Evolutionary conservation across 2,113 vertebrate genomes (phyloP).

Genomic region (Triplophysa dalaica): DNA sequence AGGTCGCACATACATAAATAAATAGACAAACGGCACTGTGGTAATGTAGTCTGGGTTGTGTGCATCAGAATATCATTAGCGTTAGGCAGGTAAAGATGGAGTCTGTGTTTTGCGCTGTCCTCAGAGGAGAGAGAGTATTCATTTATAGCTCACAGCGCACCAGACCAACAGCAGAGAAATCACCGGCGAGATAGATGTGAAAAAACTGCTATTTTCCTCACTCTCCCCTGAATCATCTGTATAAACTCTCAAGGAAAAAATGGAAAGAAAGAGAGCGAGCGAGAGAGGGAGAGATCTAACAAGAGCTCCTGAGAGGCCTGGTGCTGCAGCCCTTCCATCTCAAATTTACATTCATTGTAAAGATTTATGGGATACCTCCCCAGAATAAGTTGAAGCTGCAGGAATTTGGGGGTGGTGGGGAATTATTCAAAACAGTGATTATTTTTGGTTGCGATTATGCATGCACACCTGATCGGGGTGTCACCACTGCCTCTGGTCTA

Average conservation of each 20-base stretch:
- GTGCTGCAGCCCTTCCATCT: conserved; percentile 84
- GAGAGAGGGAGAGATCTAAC: conserved; percentile 77
- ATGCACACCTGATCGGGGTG: conserved; percentile 95
- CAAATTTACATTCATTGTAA: conserved; percentile 91
- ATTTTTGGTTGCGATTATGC: conserved; percentile 97
- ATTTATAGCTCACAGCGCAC: conserved; percentile 48
- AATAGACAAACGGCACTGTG: background rate
- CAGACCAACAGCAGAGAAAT: conserved; percentile 53
- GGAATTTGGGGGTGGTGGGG: conserved; percentile 77
- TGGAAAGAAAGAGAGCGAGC: conserved; percentile 39
- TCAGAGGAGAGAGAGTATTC: conserved; percentile 42
- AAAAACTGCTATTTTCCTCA: conserved; percentile 48
- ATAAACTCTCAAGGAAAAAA: conserved; percentile 53
- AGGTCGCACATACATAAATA: background rate
- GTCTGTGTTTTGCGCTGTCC: conserved; percentile 8
- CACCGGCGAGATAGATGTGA: conserved; percentile 51
- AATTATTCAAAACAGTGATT: conserved; percentile 97
- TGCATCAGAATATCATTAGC: conserved; percentile 26
- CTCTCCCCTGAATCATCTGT: conserved; percentile 54
- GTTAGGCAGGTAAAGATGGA: conserved; percentile 26
- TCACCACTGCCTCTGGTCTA: conserved; percentile 84
- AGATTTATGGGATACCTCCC: conserved; percentile 95
- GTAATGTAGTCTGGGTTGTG: background rate
- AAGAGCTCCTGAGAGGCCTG: conserved; percentile 78
- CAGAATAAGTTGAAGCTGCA: conserved; percentile 91